phyloP scores from a whole-genome alignment of 1,140 invertebrate genomes.

The Planococcus citri region DNA sequence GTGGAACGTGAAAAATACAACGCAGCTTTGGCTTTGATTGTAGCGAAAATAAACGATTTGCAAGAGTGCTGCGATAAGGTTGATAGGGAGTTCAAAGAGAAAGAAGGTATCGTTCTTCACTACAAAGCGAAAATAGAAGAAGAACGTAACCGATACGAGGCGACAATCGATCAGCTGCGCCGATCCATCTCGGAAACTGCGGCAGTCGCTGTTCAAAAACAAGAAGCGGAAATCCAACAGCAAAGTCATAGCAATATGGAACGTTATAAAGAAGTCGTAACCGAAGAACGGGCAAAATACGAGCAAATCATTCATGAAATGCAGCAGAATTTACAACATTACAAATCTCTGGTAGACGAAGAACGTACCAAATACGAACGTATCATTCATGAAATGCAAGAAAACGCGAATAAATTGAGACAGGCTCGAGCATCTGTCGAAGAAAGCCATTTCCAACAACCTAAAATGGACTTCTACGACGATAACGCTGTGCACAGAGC shows the following conservation, averaged over 20 bases:
- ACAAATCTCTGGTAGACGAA: background rate
- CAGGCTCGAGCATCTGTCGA: too few relatives aligned
- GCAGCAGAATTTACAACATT: background rate
- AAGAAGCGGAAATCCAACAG: background rate
- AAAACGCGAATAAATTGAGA: background rate
- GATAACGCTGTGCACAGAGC: too few relatives aligned
- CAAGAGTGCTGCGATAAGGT: background rate
- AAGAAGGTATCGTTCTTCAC: background rate
- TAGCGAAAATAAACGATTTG: background rate
- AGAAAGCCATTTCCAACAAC: too few relatives aligned
- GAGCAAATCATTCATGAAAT: background rate
- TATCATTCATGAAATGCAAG: background rate
- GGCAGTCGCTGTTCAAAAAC: background rate
- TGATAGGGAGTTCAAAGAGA: background rate
- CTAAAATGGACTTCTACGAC: too few relatives aligned
- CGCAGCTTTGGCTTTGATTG: background rate
- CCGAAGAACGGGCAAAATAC: background rate
- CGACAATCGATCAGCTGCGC: background rate
- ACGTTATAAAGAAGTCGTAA: background rate
- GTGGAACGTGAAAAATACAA: background rate
- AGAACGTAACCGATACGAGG: background rate
- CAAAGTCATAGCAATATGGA: background rate
- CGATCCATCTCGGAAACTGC: background rate
- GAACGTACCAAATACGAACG: background rate
- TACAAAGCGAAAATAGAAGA: background rate